These are phyloP conservation scores for Chiridota heheva DNA, from an alignment of 35 echinoderm and acorn worm species.

Conservation along the genomic window DNA sequence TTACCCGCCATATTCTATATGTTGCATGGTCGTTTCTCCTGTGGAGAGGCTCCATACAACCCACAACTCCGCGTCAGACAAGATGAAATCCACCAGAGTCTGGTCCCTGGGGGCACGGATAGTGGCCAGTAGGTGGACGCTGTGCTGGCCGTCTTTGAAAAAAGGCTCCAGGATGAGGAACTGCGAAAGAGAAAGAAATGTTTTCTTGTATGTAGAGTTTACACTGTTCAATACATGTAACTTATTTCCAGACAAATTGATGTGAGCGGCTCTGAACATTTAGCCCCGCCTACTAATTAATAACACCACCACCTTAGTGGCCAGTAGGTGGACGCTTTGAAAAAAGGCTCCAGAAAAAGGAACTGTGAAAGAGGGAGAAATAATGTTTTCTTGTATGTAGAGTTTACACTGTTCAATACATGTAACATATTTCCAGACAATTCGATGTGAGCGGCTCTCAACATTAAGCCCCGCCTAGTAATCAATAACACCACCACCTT, in stretches of 20 bases:
- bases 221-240: not conserved
- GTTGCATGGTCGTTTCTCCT: constrained; percentile 67
- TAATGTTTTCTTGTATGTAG: not conserved
- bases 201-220: not conserved
- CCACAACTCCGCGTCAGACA: constrained; percentile 45
- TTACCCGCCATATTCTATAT: constrained; percentile 56
- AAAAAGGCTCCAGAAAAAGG: constrained; percentile 67
- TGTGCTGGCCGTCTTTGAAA: constrained; percentile 67
- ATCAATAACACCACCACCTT: not conserved
- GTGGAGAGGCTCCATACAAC: constrained; percentile 62
- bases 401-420: not conserved
- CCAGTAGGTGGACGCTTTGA: constrained; percentile 58
- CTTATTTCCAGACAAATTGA: too few species aligned
- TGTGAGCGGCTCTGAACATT: too few species aligned
- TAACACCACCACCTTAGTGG: constrained; percentile 19
- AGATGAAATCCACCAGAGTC: constrained; percentile 81
- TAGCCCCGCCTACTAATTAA: too few species aligned
- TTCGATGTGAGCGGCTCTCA: too few species aligned
- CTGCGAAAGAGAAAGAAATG: constrained; percentile 36
- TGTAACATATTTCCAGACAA: too few species aligned
- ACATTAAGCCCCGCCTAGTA: too few species aligned
- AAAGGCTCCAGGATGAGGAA: constrained; percentile 81
- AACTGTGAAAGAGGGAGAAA: constrained; percentile 56
- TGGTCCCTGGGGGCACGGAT: constrained; percentile 55
- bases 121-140: constrained; percentile 62